These are phyloP conservation scores for Calliscelio sp. DNA, from an alignment of 2,888 invertebrate species.

Conservation along the genomic window DNA sequence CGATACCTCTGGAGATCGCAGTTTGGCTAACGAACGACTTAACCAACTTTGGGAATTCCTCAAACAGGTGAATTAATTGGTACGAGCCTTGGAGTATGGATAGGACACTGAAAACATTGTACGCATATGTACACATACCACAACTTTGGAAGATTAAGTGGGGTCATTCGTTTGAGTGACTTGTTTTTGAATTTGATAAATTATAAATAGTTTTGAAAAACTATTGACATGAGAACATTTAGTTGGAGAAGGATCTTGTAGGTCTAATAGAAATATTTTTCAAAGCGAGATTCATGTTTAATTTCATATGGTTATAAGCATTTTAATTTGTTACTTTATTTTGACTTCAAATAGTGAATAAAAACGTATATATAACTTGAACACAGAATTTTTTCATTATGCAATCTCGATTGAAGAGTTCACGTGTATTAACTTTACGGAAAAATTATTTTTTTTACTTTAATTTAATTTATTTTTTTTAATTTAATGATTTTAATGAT, in stretches of 20 bases:
- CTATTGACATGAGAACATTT: conserved; percentile 12
- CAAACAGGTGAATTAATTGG: conserved; percentile 71
- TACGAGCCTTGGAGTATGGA: conserved; percentile 43
- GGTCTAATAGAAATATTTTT: too few relatives aligned
- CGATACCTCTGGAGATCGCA: conserved; percentile 70
- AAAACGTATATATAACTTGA: too few relatives aligned
- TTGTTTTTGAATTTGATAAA: conserved; percentile 39
- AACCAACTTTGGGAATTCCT: conserved; percentile 71
- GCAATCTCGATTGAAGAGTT: too few relatives aligned
- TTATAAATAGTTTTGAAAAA: conserved; percentile 21
- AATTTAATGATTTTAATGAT: too few relatives aligned
- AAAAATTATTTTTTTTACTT: too few relatives aligned
- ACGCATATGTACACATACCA: conserved; percentile 43
- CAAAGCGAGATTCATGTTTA: too few relatives aligned
- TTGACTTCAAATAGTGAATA: too few relatives aligned
- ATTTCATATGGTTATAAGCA: too few relatives aligned
- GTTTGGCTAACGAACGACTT: conserved; percentile 72
- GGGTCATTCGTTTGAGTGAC: conserved; percentile 28
- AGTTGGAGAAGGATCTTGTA: background rate
- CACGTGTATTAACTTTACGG: too few relatives aligned
- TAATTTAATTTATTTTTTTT: too few relatives aligned
- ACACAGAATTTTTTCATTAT: too few relatives aligned
- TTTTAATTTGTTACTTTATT: too few relatives aligned
- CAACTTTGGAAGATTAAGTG: conserved; percentile 27
- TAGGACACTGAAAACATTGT: conserved; percentile 46